Evolutionary conservation across 2,113 vertebrate genomes (phyloP).

Genomic region (Bettongia penicillata): DNA sequence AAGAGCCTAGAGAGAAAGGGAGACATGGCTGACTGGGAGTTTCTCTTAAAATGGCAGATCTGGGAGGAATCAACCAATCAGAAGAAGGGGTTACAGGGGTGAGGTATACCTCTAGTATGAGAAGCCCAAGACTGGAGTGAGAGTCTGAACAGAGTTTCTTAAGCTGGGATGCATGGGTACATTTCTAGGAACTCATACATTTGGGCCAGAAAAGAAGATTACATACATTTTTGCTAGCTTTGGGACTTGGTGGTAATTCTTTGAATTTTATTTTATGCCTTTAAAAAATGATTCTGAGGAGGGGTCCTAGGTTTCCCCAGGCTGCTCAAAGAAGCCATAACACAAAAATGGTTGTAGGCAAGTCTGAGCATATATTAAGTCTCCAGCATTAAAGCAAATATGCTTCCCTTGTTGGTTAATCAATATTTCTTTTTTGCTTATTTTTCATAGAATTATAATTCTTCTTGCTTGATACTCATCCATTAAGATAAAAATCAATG

Average conservation of each 20-base stretch:
- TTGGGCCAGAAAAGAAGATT: not conserved
- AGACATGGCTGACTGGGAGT: not conserved
- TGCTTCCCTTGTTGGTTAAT: not conserved
- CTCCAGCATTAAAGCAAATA: not conserved
- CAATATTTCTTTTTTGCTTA: not conserved
- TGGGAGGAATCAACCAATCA: not conserved
- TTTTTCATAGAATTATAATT: not conserved
- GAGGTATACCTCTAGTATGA: accelerated
- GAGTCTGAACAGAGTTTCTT: not conserved
- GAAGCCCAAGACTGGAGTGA: not conserved
- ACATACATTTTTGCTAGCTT: not conserved
- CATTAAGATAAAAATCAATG: not conserved
- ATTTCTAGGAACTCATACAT: not conserved
- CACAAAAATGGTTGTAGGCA: not conserved
- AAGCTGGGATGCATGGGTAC: not conserved
- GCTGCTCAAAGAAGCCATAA: not conserved
- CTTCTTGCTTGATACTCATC: not conserved
- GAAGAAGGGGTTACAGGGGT: not conserved
- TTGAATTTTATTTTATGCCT: not conserved
- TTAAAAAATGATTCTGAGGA: not conserved
- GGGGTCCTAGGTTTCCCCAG: not conserved
- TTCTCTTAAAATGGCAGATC: not conserved
- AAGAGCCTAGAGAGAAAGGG: not conserved
- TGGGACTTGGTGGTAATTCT: not conserved
- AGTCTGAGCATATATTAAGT: not conserved